Conservation (phyloP, 2,113 vertebrate species). For the Pseudopipra pipra region DNA sequence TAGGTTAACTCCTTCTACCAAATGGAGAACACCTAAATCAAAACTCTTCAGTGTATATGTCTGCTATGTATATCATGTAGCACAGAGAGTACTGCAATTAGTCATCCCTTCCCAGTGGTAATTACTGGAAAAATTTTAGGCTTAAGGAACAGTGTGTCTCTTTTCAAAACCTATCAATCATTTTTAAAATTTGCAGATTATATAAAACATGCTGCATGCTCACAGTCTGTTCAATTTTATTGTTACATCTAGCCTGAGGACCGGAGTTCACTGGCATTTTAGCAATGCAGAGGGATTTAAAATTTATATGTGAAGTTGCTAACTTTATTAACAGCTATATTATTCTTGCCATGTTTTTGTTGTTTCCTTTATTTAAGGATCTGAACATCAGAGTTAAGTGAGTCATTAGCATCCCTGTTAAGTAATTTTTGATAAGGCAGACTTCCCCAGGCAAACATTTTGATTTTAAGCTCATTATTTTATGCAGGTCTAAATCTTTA, state of each 20-base stretch:
- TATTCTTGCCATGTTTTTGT: background rate
- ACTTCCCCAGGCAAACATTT: background rate
- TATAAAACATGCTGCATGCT: slow-evolving; percentile 4
- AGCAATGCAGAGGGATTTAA: background rate
- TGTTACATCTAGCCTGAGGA: background rate
- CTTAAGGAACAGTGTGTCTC: slow-evolving; percentile 24
- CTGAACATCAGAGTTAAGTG: background rate
- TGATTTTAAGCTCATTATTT: background rate
- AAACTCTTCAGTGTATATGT: slow-evolving; percentile 30
- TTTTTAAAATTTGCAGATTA: background rate
- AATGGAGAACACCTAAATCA: slow-evolving; percentile 42
- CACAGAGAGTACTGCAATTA: slow-evolving; percentile 5
- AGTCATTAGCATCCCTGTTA: background rate
- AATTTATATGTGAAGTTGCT: background rate
- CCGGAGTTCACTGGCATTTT: background rate
- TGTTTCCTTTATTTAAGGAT: background rate
- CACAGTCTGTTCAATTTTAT: background rate
- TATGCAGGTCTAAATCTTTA: background rate
- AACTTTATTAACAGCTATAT: background rate
- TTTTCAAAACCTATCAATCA: slow-evolving; percentile 22
- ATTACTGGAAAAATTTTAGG: slow-evolving; percentile 34
- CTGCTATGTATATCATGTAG: background rate
- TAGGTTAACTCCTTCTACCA: slow-evolving; percentile 33
- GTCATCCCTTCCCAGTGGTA: slow-evolving; percentile 9
- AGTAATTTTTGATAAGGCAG: background rate